phyloP scores from a whole-genome alignment of 2,113 vertebrate genomes.

The Podiceps cristatus region DNA sequence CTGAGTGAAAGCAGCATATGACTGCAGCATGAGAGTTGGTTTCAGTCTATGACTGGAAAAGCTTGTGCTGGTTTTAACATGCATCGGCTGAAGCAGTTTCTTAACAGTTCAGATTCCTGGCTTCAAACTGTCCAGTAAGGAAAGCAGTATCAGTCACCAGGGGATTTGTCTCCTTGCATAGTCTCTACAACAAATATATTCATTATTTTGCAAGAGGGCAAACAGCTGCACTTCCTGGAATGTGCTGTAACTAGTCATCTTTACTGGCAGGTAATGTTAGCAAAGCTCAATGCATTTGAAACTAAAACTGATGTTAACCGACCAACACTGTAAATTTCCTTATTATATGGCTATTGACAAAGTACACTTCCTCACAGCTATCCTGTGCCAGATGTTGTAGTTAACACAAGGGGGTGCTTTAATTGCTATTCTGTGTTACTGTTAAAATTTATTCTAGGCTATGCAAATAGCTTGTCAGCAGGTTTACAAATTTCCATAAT shows the following conservation, averaged over 20 bases:
- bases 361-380: neutral
- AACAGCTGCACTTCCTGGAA: neutral
- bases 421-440: neutral
- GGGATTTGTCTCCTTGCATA: neutral
- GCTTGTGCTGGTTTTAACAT: neutral
- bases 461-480: neutral
- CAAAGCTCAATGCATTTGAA: neutral
- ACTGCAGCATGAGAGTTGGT: neutral
- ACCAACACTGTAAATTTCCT: neutral
- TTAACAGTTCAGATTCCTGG: neutral
- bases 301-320: neutral
- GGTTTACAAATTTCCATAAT: neutral
- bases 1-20: neutral
- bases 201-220: neutral
- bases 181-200: neutral
- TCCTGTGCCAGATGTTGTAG: neutral
- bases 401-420: neutral
- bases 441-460: neutral
- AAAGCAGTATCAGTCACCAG: neutral
- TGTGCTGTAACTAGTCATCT: neutral
- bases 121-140: neutral
- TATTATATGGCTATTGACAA: neutral
- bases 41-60: neutral
- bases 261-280: neutral
- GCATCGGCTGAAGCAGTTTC: neutral